These are phyloP conservation scores for Cuniculus paca DNA, from an alignment of 2,797 vertebrate genomes.

Conservation along the genomic window DNA sequence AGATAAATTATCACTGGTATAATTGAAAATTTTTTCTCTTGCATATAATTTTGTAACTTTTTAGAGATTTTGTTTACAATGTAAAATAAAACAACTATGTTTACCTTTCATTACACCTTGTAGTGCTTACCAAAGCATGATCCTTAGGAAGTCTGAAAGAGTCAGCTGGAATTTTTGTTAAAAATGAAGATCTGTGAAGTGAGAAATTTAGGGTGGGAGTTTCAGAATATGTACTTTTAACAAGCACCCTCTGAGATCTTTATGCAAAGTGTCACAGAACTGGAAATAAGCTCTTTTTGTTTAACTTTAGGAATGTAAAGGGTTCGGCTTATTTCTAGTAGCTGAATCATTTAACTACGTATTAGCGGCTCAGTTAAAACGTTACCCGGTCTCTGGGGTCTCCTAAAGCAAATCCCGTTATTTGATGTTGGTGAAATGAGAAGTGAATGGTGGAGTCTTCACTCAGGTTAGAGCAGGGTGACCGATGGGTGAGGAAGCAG, in stretches of 20 bases:
- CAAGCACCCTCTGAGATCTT: neutral
- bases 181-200: neutral
- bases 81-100: constrained; percentile 32
- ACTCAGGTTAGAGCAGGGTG: neutral
- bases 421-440: neutral
- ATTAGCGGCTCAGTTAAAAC: neutral
- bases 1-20: neutral
- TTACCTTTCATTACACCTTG: constrained; percentile 45
- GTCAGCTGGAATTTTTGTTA: neutral
- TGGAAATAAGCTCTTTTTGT: neutral
- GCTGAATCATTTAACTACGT: neutral
- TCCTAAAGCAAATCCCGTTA: neutral
- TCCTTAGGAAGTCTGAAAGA: neutral
- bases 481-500: neutral
- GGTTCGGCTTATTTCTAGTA: neutral
- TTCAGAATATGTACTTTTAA: neutral
- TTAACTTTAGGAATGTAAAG: neutral
- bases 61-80: constrained; percentile 48
- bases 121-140: neutral
- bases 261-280: neutral
- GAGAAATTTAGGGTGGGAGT: neutral
- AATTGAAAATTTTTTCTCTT: constrained; percentile 8
- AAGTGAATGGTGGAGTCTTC: neutral
- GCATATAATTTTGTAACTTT: constrained; percentile 11
- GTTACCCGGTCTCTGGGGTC: neutral